These are phyloP conservation scores for Amiota mariae DNA, from an alignment of 2,888 invertebrate species.

Conservation along the genomic window DNA sequence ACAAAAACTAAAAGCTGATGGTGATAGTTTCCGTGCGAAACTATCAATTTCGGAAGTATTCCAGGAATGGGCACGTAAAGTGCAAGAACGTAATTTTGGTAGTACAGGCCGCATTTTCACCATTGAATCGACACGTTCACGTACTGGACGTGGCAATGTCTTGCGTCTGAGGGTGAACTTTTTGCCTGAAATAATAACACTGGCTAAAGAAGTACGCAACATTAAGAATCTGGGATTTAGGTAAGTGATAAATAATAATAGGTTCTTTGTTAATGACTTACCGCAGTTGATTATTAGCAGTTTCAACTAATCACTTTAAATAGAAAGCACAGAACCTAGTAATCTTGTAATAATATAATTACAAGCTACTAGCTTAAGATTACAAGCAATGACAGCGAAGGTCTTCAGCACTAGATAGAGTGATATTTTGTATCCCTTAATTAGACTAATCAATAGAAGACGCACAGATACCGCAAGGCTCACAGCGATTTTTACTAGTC, in stretches of 20 bases:
- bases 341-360: too few relatives aligned
- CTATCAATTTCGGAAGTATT: slow-evolving; percentile 97
- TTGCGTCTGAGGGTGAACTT: slow-evolving; percentile 95
- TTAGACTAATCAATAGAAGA: too few relatives aligned
- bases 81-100: slow-evolving; percentile 94
- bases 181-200: slow-evolving; percentile 96
- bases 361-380: too few relatives aligned
- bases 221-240: slow-evolving; percentile 94
- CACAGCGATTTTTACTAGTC: too few relatives aligned
- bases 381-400: too few relatives aligned
- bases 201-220: slow-evolving; percentile 98
- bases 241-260: slow-evolving; percentile 60
- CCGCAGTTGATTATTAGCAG: too few relatives aligned
- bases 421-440: too few relatives aligned
- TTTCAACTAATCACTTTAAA: too few relatives aligned
- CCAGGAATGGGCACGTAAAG: slow-evolving; percentile 97
- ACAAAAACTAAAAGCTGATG: slow-evolving; percentile 96
- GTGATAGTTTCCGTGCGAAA: slow-evolving; percentile 97
- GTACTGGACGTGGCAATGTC: slow-evolving; percentile 87
- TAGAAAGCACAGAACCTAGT: too few relatives aligned
- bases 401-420: too few relatives aligned
- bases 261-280: background rate
- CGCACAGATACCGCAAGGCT: too few relatives aligned
- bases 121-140: slow-evolving; percentile 86
- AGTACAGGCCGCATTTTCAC: slow-evolving; percentile 95